Evolutionary conservation across 2,113 vertebrate genomes (phyloP).

Genomic region (Rhineura floridana): DNA sequence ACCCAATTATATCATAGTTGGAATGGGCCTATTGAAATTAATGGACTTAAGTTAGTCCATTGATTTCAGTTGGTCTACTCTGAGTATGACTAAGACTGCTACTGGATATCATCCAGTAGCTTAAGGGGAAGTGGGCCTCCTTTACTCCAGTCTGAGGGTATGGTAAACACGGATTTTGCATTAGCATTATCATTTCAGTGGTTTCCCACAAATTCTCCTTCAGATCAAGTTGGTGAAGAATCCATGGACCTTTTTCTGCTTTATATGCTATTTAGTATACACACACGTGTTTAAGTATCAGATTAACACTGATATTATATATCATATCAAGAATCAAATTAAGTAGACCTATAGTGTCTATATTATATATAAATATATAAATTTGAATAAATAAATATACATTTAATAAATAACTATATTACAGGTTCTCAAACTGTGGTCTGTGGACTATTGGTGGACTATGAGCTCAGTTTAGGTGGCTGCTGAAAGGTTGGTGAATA

Average conservation of each 20-base stretch:
- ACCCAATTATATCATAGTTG: no score
- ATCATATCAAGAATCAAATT: neutral
- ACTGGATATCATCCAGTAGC: no score
- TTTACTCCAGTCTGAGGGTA: neutral
- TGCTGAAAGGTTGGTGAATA: neutral
- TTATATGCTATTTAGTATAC: neutral
- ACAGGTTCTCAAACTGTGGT: neutral
- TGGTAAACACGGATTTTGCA: neutral
- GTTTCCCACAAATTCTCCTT: neutral
- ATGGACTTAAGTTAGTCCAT: no score
- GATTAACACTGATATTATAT: neutral
- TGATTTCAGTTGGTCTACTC: no score
- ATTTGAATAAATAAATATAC: no score
- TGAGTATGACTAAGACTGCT: no score
- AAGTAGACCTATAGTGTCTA: neutral
- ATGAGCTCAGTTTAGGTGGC: no score
- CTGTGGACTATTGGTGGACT: neutral
- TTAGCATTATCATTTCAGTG: neutral
- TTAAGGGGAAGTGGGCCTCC: neutral
- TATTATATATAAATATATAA: no score
- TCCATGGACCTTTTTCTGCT: neutral
- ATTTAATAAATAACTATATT: no score
- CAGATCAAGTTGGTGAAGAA: neutral
- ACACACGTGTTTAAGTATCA: neutral
- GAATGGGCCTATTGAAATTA: no score